These are phyloP conservation scores for Spatulosminthurus flaviceps DNA, from an alignment of 2,888 invertebrate species.

Conservation along the genomic window DNA sequence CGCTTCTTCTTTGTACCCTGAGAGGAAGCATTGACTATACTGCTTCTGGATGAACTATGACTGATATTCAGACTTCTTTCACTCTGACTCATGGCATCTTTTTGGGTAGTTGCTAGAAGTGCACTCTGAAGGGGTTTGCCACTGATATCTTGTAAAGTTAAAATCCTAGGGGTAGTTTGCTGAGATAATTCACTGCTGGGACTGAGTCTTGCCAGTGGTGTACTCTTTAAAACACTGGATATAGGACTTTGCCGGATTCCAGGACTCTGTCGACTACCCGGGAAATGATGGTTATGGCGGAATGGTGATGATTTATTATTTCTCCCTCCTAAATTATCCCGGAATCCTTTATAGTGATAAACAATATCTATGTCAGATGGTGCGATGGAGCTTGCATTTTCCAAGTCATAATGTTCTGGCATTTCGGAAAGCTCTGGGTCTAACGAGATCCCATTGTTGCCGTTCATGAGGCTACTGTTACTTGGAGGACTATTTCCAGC, in stretches of 20 bases:
- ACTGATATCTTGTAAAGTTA: conserved; percentile 92
- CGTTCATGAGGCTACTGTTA: conserved; percentile 52
- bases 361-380: conserved; percentile 97
- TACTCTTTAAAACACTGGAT: conserved; percentile 75
- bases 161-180: conserved; percentile 86
- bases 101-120: conserved; percentile 86
- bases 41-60: conserved; percentile 71
- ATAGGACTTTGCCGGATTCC: conserved; percentile 66
- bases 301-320: conserved; percentile 65
- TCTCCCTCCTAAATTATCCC: conserved; percentile 71
- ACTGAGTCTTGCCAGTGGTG: conserved; percentile 87
- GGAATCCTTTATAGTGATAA: conserved; percentile 92
- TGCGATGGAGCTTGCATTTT: conserved; percentile 96
- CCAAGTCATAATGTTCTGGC: conserved; percentile 94
- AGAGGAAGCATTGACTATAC: conserved; percentile 65
- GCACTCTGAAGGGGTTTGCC: conserved; percentile 92
- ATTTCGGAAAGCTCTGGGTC: conserved; percentile 74
- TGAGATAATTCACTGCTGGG: conserved; percentile 91
- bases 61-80: conserved; percentile 91
- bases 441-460: conserved; percentile 68
- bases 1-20: conserved; percentile 65
- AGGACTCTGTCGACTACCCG: conserved; percentile 60
- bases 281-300: conserved; percentile 61
- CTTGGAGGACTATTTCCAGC: conserved; percentile 68
- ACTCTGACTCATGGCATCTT: conserved; percentile 86